Evolutionary conservation across 2,113 vertebrate genomes (phyloP).

Genomic region (Poeciliopsis retropinna): DNA sequence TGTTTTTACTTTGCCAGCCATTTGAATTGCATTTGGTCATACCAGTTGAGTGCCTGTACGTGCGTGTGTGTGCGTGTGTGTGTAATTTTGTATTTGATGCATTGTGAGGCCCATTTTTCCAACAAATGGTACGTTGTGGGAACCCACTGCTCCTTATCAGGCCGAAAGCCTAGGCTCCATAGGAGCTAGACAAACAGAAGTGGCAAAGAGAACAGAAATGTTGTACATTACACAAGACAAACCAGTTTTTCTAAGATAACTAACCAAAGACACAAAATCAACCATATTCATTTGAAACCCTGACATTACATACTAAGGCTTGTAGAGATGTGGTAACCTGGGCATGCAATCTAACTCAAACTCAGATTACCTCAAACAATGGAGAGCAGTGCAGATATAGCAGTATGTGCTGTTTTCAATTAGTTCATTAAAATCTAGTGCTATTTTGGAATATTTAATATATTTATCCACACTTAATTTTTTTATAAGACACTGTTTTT

Average conservation of each 20-base stretch:
- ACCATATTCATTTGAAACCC: slow-evolving; percentile 35
- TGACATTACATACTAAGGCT: slow-evolving; percentile 24
- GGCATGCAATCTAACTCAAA: background rate
- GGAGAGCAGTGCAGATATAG: slow-evolving; percentile 2
- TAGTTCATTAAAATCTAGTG: background rate
- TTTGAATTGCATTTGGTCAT: slow-evolving; percentile 56
- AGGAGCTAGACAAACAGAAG: background rate
- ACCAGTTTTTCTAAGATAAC: slow-evolving; percentile 44
- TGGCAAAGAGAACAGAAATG: slow-evolving; percentile 19
- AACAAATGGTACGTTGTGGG: no score
- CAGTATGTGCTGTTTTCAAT: slow-evolving; percentile 11
- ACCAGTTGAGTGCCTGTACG: slow-evolving; percentile 19
- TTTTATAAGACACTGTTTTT: no score
- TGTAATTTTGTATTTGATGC: background rate
- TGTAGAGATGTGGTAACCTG: background rate
- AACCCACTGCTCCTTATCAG: no score
- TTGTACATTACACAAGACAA: slow-evolving; percentile 53
- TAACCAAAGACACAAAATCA: slow-evolving; percentile 29
- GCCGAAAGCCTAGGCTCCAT: no score
- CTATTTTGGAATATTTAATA: no score
- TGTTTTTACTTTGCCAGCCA: slow-evolving; percentile 66
- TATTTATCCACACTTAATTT: no score
- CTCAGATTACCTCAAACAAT: background rate
- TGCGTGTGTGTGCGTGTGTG: background rate
- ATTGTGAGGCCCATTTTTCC: no score